phyloP scores from a whole-genome alignment of 2,113 vertebrate genomes.

The Camelus bactrianus region DNA sequence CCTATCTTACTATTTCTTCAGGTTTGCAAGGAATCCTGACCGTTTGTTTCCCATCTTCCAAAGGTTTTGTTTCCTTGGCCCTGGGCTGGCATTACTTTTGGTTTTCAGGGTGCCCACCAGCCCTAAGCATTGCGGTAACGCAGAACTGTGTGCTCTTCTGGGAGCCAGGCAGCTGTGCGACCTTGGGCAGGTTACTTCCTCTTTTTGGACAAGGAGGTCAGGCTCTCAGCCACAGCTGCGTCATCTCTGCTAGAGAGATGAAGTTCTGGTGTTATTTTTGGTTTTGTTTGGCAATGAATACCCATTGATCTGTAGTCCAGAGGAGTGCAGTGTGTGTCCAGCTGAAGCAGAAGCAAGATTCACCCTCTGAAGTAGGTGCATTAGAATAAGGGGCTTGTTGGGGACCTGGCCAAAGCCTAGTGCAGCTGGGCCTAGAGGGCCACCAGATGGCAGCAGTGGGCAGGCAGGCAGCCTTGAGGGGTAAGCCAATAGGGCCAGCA shows the following conservation, averaged over 20 bases:
- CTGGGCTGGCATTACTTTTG: not conserved
- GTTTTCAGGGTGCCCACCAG: not conserved
- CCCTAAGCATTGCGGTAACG: not conserved
- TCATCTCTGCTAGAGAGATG: slow-evolving; percentile 42
- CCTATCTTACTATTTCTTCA: not conserved
- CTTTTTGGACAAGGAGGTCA: slow-evolving; percentile 28
- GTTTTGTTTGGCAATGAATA: slow-evolving; percentile 19
- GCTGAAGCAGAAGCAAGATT: slow-evolving; percentile 16
- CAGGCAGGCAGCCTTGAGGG: not conserved
- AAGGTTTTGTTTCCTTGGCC: not conserved
- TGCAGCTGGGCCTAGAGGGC: not conserved
- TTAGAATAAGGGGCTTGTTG: not conserved
- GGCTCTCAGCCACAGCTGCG: not conserved
- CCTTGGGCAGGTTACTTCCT: slow-evolving; percentile 33
- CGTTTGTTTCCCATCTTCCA: not conserved
- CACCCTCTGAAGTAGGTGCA: not conserved
- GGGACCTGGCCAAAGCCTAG: not conserved
- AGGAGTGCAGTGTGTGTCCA: slow-evolving; percentile 19
- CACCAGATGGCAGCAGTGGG: slow-evolving; percentile 80
- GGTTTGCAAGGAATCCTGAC: slow-evolving; percentile 31
- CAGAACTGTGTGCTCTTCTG: not conserved
- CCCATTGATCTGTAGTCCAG: slow-evolving; percentile 53
- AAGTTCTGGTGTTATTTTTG: slow-evolving; percentile 14
- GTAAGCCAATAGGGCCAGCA: not conserved
- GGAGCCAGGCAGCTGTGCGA: slow-evolving; percentile 44